Base-by-base conservation (phyloP, 1,140 invertebrate species). In the Cydia splendana region DNA sequence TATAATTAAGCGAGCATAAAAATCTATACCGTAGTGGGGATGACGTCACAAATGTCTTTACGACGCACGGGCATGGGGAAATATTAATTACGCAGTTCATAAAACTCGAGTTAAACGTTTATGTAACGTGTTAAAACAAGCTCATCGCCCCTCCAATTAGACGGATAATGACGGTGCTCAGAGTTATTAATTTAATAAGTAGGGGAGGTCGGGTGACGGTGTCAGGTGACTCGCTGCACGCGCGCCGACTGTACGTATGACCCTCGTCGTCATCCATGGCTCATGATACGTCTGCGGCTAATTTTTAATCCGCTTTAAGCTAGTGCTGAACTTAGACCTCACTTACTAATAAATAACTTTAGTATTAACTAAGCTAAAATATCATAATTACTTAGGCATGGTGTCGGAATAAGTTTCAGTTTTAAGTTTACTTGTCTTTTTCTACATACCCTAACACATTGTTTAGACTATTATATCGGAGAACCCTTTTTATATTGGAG, bases 141-240 rank as follows among this genome's bases (percentile, higher is more conserved):
- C 88, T 88, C 86, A 86, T 91, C 88, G 81, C 90, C 91, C 90
- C 88, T 88, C 86, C 87, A 91, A 91, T 93, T 91, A 93, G 88
- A 79, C 82, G 86, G 87, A 86, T 92, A 93, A 92, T 91, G 88
- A 92, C 86, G 83, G 86, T 87, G 90, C 89, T 90, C 86, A 85
- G 82, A 91, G 88, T 93, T 93, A 93, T 93, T 93, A 93, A 93
- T 91, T 93, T 92, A 93, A 93, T 93, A 93, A 91, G 87, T 85
- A 79, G 84, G 89, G 89, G 87, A 87, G 88, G 82, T 87, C 86
- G 85, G 83, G 81, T 88, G 86, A 82, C 76, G 76, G 83, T 85
- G 86, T 88, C 91, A 91, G 90, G 89, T 91, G 88, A 81, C 83
- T 71, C 48, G 82, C 34, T 77, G 73, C 82, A 84, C 77, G 81